These are phyloP conservation scores for Caenorhabditis sp. DNA, from an alignment of 2,888 invertebrate species.

Conservation along the genomic window DNA sequence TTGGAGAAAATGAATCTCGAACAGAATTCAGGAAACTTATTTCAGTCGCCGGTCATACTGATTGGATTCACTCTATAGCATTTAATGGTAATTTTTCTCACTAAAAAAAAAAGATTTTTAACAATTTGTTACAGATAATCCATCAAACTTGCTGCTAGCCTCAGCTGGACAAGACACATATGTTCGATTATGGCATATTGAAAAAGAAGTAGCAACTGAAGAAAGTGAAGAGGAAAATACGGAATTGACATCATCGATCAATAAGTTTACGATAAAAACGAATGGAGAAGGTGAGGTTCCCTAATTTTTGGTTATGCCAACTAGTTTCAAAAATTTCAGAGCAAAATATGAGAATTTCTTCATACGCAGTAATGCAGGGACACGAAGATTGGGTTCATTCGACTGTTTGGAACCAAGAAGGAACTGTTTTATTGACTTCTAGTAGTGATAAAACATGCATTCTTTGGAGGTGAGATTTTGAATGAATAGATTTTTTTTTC, in stretches of 20 bases:
- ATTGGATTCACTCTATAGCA: constrained; percentile 60
- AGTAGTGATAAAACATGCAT: constrained; percentile 66
- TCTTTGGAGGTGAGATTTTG: constrained; percentile 50
- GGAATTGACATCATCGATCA: constrained; percentile 47
- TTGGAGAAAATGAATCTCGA: constrained; percentile 21
- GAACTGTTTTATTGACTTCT: constrained; percentile 53
- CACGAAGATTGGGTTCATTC: constrained; percentile 95
- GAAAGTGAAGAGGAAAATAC: constrained; percentile 10
- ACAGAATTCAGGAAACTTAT: constrained; percentile 31
- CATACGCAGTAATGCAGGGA: constrained; percentile 83
- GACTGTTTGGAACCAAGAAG: constrained; percentile 74
- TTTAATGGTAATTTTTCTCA: constrained; percentile 52
- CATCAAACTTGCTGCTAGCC: constrained; percentile 34
- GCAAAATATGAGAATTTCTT: constrained; percentile 9
- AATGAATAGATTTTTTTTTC: too few species aligned
- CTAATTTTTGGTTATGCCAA: background rate
- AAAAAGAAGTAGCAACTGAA: background rate
- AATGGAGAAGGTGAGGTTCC: background rate
- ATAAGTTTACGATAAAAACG: constrained; percentile 9
- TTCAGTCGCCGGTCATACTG: constrained; percentile 52
- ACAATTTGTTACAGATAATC: too few species aligned
- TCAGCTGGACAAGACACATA: constrained; percentile 52
- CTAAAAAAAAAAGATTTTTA: too few species aligned
- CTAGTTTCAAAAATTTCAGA: too few species aligned
- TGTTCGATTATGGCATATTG: constrained; percentile 54